Conservation (phyloP, 2,888 invertebrate species). For the Parapristionchus giblindavisi region DNA sequence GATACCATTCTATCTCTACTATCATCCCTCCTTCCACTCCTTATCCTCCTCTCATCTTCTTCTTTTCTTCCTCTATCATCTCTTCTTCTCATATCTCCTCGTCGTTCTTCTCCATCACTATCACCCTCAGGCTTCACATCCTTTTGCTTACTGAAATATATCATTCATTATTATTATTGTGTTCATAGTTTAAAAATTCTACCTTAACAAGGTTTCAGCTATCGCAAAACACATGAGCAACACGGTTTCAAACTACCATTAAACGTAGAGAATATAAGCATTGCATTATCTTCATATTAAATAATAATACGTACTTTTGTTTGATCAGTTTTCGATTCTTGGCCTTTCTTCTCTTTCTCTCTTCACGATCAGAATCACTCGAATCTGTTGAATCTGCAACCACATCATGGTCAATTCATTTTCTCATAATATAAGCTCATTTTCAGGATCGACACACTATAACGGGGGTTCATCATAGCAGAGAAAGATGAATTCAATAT, state of each 20-base stretch:
- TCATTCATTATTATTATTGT: neutral
- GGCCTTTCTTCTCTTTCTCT: constrained; percentile 39
- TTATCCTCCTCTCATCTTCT: neutral
- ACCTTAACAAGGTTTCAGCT: neutral
- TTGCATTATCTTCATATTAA: neutral
- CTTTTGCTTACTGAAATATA: constrained; percentile 8
- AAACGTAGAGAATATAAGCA: neutral
- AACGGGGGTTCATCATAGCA: too few relatives aligned
- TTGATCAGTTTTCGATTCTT: constrained; percentile 36
- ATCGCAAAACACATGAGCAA: neutral
- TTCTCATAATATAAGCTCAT: too few relatives aligned
- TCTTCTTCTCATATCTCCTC: constrained; percentile 2
- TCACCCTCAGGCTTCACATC: constrained; percentile 2
- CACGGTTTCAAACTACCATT: neutral
- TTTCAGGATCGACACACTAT: too few relatives aligned
- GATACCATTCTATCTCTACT: constrained; percentile 8
- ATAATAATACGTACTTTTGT: neutral
- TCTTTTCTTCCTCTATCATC: neutral
- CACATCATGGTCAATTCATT: too few relatives aligned
- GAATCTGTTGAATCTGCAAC: constrained; percentile 28
- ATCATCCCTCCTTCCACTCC: neutral
- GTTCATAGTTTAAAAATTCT: neutral
- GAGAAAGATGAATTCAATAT: too few relatives aligned
- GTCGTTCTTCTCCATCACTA: constrained; percentile 21
- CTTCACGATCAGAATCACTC: constrained; percentile 38